A percentile compares a stretch with the other conserved stretches of the same genome.
These are phyloP conservation scores for Ardeotis arabs DNA, from an alignment of 2,113 vertebrate species.

Conservation along the genomic window DNA sequence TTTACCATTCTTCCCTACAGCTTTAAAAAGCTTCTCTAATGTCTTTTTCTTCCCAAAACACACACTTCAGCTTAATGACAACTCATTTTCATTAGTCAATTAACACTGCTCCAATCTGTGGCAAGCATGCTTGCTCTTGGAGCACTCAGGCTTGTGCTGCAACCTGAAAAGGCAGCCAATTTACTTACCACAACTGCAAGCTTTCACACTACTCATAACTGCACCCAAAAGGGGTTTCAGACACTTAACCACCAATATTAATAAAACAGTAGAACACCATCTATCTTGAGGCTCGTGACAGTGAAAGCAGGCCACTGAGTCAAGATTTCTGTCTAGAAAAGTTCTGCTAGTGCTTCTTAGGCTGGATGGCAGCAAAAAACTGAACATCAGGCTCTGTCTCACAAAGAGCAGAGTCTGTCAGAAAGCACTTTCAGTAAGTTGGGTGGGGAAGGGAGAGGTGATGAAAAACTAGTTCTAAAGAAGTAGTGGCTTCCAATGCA, in stretches of 20 bases:
- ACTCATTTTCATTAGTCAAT: not conserved
- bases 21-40: not conserved
- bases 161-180: not conserved
- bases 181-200: not conserved
- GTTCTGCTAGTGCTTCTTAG: not conserved
- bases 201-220: not conserved
- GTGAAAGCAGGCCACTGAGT: not conserved
- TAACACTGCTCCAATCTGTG: not conserved
- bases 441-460: no score
- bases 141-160: not conserved
- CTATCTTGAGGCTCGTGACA: not conserved
- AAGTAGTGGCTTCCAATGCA: not conserved
- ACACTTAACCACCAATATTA: not conserved
- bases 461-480: not conserved
- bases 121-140: not conserved
- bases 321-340: not conserved
- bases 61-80: not conserved
- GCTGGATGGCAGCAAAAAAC: not conserved
- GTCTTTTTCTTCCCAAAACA: not conserved
- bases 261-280: not conserved
- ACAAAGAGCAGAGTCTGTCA: not conserved
- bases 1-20: not conserved
- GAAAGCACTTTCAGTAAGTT: not conserved
- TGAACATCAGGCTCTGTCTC: not conserved
- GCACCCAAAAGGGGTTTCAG: not conserved